phyloP scores from a whole-genome alignment of 1,140 invertebrate genomes.

The Anadara kagoshimensis region DNA sequence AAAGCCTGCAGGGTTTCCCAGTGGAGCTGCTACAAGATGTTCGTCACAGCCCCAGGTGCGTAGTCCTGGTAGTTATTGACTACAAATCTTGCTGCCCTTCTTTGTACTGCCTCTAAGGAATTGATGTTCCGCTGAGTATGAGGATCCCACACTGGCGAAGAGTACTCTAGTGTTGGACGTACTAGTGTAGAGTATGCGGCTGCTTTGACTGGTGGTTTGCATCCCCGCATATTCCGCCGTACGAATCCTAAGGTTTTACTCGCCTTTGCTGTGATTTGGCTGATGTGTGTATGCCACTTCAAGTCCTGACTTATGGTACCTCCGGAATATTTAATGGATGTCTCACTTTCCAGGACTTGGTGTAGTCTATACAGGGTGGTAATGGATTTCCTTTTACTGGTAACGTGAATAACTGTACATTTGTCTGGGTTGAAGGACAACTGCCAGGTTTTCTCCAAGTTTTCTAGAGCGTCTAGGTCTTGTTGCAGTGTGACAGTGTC shows the following conservation, averaged over 20 bases:
- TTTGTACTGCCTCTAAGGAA: too few species aligned
- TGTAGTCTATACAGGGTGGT: slow-evolving; percentile 2
- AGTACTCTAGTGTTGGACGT: slow-evolving; percentile 23
- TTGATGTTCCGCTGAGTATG: too few species aligned
- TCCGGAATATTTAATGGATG: neutral
- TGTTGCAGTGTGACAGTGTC: neutral
- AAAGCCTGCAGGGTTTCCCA: slow-evolving; percentile 8
- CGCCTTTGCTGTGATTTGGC: too few species aligned
- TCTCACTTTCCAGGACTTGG: neutral
- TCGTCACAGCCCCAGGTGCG: slow-evolving; percentile 7
- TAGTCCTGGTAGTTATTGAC: slow-evolving; percentile 1
- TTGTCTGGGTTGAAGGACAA: slow-evolving; percentile 10
- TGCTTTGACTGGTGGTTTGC: neutral
- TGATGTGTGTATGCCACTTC: too few species aligned
- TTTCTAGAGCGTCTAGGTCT: neutral
- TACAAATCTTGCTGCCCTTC: too few species aligned
- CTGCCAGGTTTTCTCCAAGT: slow-evolving; percentile 6
- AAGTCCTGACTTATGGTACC: slow-evolving; percentile 1
- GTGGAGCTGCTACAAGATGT: neutral
- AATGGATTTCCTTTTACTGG: neutral
- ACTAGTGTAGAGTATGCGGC: slow-evolving; percentile 1
- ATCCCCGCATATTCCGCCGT: slow-evolving; percentile 9
- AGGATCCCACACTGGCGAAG: too few species aligned
- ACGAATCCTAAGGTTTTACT: slow-evolving; percentile 16
- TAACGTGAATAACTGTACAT: too few species aligned